A percentile compares a stretch with the other conserved stretches of the same genome.
Evolutionary conservation across 2,888 invertebrate species (phyloP).

Genomic region (Pseudococcus viburni): DNA sequence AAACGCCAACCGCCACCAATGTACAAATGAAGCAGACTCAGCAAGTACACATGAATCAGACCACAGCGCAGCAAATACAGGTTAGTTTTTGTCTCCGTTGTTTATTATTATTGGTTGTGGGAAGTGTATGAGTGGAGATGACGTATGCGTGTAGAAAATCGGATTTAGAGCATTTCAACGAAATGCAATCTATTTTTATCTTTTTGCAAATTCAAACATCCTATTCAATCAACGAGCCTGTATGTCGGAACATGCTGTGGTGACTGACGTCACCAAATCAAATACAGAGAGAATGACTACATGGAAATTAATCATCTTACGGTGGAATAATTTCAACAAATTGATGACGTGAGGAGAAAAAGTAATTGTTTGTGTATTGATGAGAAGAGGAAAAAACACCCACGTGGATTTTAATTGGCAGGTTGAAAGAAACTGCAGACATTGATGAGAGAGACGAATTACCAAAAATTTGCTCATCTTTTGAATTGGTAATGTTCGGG

Average conservation of each 20-base stretch:
- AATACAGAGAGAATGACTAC: neutral
- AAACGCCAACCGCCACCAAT: slow-evolving; percentile 66
- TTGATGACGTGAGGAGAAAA: slow-evolving; percentile 13
- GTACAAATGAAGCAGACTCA: slow-evolving; percentile 91
- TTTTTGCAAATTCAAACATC: neutral
- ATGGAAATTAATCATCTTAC: neutral
- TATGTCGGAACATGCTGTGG: neutral
- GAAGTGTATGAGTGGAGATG: neutral
- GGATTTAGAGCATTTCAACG: neutral
- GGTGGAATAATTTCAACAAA: neutral
- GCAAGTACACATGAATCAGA: slow-evolving; percentile 84
- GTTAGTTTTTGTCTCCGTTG: neutral
- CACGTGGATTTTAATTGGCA: neutral
- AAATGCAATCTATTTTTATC: neutral
- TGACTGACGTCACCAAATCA: neutral
- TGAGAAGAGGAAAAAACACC: neutral
- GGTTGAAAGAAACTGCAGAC: neutral
- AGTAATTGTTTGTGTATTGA: neutral
- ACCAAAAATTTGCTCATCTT: too few relatives aligned
- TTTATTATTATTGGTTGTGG: neutral
- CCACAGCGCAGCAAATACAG: slow-evolving; percentile 57
- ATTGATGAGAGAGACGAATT: too few relatives aligned
- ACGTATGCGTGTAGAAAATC: neutral
- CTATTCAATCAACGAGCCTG: slow-evolving; percentile 3
- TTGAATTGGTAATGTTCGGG: too few relatives aligned